A percentile compares a stretch with the other conserved stretches of the same genome.
Evolutionary conservation across 35 echinoderm and acorn worm genomes (phyloP).

Genomic region (Heliocidaris tuberculata): DNA sequence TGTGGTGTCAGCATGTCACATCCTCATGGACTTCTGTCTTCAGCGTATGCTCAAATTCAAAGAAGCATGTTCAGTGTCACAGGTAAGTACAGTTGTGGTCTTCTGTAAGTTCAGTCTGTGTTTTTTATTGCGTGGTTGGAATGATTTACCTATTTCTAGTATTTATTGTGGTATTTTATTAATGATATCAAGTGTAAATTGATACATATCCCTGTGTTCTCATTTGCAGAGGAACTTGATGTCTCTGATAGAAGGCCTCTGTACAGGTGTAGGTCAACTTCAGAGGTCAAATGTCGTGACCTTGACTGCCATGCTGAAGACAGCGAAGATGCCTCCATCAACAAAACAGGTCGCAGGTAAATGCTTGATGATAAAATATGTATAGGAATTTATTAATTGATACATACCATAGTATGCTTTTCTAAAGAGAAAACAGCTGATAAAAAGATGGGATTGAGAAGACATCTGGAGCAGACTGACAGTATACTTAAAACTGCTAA

Average conservation of each 20-base stretch:
- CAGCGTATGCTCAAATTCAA: conserved; percentile 94
- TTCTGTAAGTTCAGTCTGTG: no score
- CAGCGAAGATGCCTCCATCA: conserved; percentile 85
- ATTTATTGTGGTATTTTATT: no score
- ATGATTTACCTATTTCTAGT: background rate
- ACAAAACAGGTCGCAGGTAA: conserved; percentile 57
- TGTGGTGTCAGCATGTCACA: conserved; percentile 69
- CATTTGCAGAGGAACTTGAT: conserved; percentile 88
- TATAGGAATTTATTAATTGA: no score
- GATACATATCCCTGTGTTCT: background rate
- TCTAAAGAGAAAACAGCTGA: no score
- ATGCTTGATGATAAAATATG: background rate
- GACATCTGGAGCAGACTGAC: no score
- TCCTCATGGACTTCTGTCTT: conserved; percentile 90
- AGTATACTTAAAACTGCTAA: no score
- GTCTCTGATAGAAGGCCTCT: conserved; percentile 93
- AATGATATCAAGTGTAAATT: no score
- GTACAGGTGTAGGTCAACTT: conserved; percentile 81
- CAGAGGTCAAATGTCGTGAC: conserved; percentile 92
- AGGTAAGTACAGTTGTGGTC: conserved; percentile 66
- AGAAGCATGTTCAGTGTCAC: conserved; percentile 88
- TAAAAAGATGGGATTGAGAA: no score
- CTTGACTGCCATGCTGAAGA: conserved; percentile 95
- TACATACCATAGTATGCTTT: no score
- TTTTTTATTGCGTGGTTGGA: no score